Conservation (phyloP, 2,888 invertebrate species). For the Cephalotes varians region DNA sequence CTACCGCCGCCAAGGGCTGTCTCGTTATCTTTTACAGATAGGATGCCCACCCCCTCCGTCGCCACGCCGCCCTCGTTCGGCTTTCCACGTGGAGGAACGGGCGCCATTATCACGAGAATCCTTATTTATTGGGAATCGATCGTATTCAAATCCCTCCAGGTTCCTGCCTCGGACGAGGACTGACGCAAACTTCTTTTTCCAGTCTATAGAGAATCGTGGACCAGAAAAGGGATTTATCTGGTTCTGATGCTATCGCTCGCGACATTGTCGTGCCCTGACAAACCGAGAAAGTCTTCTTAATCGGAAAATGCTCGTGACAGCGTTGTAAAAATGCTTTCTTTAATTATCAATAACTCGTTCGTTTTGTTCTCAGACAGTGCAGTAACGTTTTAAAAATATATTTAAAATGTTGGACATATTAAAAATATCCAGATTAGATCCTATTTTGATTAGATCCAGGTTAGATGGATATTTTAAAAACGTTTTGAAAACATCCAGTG, state of each 20-base stretch:
- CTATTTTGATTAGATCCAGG: too few species aligned
- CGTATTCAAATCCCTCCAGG: constrained; percentile 79
- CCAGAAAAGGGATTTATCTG: constrained; percentile 67
- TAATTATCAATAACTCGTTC: not conserved
- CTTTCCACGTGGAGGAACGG: constrained; percentile 70
- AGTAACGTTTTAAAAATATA: too few species aligned
- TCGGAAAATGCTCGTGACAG: not conserved
- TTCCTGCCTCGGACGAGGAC: constrained; percentile 57
- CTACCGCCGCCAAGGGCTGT: constrained; percentile 76
- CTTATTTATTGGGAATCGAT: constrained; percentile 83
- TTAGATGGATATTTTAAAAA: too few species aligned
- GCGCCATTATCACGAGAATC: constrained; percentile 81
- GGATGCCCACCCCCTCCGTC: constrained; percentile 69
- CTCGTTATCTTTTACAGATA: constrained; percentile 81
- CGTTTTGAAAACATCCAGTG: too few species aligned
- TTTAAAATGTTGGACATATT: too few species aligned
- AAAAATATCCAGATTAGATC: too few species aligned
- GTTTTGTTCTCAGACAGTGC: not conserved
- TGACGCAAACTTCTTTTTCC: constrained; percentile 64
- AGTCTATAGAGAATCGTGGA: constrained; percentile 58
- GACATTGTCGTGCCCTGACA: constrained; percentile 39
- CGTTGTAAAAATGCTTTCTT: not conserved
- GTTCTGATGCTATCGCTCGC: constrained; percentile 39
- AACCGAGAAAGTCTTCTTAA: constrained; percentile 21
- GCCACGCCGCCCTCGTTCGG: constrained; percentile 63